Percentiles rank a stretch among this genome's conserved stretches.
Conservation (phyloP, 2,113 vertebrate genomes). For the Percopsis transmontana region DNA sequence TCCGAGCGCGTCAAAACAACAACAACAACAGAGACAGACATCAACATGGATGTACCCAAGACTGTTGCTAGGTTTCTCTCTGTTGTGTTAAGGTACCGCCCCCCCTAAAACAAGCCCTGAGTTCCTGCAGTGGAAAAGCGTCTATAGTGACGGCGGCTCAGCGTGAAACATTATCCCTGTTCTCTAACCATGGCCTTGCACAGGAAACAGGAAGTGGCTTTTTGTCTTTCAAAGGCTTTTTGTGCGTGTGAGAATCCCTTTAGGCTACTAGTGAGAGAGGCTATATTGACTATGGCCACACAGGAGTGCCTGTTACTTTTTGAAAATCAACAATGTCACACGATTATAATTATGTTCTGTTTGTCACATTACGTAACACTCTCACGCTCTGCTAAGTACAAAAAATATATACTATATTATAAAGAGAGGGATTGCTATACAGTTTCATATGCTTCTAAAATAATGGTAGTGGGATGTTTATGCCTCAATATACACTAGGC, state of each 20-base stretch:
- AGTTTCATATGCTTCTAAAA: no score
- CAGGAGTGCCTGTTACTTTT: not conserved
- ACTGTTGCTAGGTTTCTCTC: no score
- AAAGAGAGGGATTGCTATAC: not conserved
- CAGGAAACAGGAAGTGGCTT: not conserved
- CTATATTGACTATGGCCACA: not conserved
- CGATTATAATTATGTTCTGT: not conserved
- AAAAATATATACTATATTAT: not conserved
- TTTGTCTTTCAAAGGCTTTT: not conserved
- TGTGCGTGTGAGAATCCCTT: not conserved
- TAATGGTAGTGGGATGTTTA: no score
- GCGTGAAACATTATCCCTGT: slow-evolving; percentile 35
- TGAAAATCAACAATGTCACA: not conserved
- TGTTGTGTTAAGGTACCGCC: no score
- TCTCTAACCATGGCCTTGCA: not conserved
- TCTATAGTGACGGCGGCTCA: slow-evolving; percentile 53
- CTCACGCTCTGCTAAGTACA: not conserved
- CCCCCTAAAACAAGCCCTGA: no score
- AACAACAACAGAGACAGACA: no score
- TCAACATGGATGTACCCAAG: no score
- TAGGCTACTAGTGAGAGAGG: not conserved
- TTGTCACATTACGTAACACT: not conserved
- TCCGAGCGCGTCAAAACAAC: no score
- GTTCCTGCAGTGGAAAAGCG: no score
- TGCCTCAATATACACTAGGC: no score